Evolutionary conservation across 2,888 invertebrate species (phyloP).

Genomic region (Drosophila kambysellisi): DNA sequence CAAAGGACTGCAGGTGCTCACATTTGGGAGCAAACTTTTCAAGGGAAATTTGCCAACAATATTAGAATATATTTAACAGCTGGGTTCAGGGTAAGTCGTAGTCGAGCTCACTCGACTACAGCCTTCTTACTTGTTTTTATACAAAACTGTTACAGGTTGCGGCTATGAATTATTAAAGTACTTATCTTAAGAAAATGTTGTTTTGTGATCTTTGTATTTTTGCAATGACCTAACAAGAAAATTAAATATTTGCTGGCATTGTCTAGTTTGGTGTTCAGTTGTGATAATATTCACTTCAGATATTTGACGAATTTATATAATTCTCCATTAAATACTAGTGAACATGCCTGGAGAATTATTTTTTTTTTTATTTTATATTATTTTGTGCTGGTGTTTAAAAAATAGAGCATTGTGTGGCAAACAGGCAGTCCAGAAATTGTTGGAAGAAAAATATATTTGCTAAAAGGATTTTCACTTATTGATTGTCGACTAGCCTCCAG

Average conservation of each 20-base stretch:
- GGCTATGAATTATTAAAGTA: background rate
- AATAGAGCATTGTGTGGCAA: conserved; percentile 10
- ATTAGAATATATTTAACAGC: no score
- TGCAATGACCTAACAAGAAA: background rate
- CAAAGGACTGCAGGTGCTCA: no score
- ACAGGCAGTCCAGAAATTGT: background rate
- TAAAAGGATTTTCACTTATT: conserved; percentile 26
- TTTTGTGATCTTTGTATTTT: background rate
- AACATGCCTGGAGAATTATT: background rate
- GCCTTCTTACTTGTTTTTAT: background rate
- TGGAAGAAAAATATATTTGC: background rate
- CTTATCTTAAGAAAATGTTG: background rate
- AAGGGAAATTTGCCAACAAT: no score
- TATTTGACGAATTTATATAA: background rate
- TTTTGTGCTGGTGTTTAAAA: conserved; percentile 11
- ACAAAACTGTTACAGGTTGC: background rate
- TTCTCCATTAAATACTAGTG: background rate
- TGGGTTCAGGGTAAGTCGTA: no score
- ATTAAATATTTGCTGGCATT: background rate
- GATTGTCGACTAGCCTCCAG: conserved; percentile 20
- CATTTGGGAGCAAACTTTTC: no score
- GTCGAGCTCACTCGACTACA: no score
- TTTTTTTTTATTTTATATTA: background rate
- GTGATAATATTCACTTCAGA: background rate
- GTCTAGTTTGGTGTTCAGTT: background rate